Conservation (phyloP, 2,888 invertebrate species). For the Drosophila paranaensis region DNA sequence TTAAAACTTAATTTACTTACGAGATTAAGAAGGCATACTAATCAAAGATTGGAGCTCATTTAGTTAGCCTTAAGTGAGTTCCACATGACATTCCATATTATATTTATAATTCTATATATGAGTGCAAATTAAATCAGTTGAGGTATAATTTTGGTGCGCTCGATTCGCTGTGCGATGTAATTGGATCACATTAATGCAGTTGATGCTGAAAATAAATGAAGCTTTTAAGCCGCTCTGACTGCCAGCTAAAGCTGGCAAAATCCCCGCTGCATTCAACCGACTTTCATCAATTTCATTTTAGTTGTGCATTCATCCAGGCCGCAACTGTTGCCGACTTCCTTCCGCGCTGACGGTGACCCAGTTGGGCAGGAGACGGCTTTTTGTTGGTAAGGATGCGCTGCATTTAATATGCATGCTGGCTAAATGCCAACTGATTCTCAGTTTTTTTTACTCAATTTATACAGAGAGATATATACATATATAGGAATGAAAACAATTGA, state of each 20-base stretch:
- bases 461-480: not conserved
- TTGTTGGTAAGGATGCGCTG: conserved; percentile 26
- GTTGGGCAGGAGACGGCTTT: conserved; percentile 21
- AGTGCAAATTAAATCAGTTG: not conserved
- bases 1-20: too few relatives aligned
- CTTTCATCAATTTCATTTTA: conserved; percentile 43
- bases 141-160: not conserved
- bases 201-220: conserved; percentile 12
- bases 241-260: conserved; percentile 3
- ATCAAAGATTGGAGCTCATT: too few relatives aligned
- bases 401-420: conserved; percentile 66
- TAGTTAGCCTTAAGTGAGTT: not conserved
- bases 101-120: not conserved
- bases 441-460: conserved; percentile 1
- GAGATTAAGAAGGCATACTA: too few relatives aligned
- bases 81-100: not conserved
- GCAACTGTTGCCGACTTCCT: conserved; percentile 30
- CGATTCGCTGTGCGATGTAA: conserved; percentile 1
- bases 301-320: conserved; percentile 10
- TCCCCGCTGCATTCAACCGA: conserved; percentile 28
- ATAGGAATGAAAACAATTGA: conserved; percentile 58
- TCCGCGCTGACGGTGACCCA: conserved; percentile 42
- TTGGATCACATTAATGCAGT: not conserved
- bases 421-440: conserved; percentile 64
- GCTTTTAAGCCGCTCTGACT: conserved; percentile 8